Evolutionary conservation across 2,888 invertebrate genomes (phyloP).

Genomic region (Meteorus cinctellus): DNA sequence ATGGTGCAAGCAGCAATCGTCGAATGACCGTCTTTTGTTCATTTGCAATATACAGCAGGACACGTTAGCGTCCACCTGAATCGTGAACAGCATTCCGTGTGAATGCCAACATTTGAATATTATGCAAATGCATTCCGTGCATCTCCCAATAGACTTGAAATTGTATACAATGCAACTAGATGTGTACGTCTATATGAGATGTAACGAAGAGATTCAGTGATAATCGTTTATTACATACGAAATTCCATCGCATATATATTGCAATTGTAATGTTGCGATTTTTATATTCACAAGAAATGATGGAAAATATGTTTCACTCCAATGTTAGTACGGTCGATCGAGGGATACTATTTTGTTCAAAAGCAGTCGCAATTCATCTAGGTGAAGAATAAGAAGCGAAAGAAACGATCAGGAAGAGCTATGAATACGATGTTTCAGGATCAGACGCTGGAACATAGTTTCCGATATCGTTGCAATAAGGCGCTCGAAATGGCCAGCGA

Average conservation of each 20-base stretch:
- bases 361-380: constrained; percentile 21
- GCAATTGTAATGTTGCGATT: not conserved
- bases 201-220: constrained; percentile 11
- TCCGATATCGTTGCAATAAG: constrained; percentile 36
- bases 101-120: constrained; percentile 41
- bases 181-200: not conserved
- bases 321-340: not conserved
- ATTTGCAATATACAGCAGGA: constrained; percentile 17
- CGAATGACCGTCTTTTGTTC: constrained; percentile 26
- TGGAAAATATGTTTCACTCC: not conserved
- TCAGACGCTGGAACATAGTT: constrained; percentile 27
- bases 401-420: constrained; percentile 9
- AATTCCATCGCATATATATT: not conserved
- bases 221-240: not conserved
- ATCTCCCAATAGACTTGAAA: not conserved
- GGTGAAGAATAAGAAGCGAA: constrained; percentile 17
- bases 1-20: constrained; percentile 27
- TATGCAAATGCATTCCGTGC: constrained; percentile 39
- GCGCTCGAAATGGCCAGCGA: constrained; percentile 22
- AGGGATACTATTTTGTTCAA: not conserved
- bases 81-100: constrained; percentile 41
- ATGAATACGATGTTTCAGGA: constrained; percentile 33
- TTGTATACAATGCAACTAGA: constrained; percentile 3
- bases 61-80: constrained; percentile 38
- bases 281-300: not conserved